Conservation (phyloP, 2,888 invertebrate species). For the Drosophila mimetica region DNA sequence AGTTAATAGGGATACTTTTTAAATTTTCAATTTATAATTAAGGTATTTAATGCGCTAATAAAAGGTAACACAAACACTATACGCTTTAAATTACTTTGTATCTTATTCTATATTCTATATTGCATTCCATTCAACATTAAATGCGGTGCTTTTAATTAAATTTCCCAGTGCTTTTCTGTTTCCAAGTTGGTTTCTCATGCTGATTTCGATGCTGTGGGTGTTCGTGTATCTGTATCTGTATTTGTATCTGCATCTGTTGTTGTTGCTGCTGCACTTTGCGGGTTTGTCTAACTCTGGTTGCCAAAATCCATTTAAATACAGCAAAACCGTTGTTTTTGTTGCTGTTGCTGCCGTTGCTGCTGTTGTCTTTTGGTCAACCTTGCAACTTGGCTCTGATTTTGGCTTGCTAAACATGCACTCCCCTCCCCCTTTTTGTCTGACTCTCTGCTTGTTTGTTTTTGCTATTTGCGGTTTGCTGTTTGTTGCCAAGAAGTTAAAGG, state of each 20-base stretch:
- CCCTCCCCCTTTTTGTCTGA: conserved; percentile 6
- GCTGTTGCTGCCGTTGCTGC: conserved; percentile 45
- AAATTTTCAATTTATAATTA: not conserved
- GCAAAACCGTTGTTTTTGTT: conserved; percentile 48
- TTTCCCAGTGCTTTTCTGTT: conserved; percentile 5
- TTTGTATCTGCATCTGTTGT: conserved; percentile 16
- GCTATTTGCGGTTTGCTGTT: conserved; percentile 53
- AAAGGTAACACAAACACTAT: too few species aligned
- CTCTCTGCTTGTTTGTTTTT: conserved; percentile 39
- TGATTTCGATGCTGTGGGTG: conserved; percentile 40
- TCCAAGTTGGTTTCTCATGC: conserved; percentile 2
- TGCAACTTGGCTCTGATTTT: conserved; percentile 68
- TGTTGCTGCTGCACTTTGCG: conserved; percentile 39
- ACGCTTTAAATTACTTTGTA: too few species aligned
- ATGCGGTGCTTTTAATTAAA: not conserved
- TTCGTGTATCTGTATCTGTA: conserved; percentile 16
- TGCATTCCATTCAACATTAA: not conserved
- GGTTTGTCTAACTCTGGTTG: conserved; percentile 60
- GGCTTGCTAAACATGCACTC: conserved; percentile 33
- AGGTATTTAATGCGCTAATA: too few species aligned
- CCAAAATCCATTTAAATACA: conserved; percentile 77
- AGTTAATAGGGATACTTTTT: not conserved
- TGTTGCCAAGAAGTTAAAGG: conserved; percentile 64
- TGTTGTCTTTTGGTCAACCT: conserved; percentile 62
- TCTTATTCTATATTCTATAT: too few species aligned